Conservation (phyloP, 2,888 invertebrate species). For the Theodoxus fluviatilis region DNA sequence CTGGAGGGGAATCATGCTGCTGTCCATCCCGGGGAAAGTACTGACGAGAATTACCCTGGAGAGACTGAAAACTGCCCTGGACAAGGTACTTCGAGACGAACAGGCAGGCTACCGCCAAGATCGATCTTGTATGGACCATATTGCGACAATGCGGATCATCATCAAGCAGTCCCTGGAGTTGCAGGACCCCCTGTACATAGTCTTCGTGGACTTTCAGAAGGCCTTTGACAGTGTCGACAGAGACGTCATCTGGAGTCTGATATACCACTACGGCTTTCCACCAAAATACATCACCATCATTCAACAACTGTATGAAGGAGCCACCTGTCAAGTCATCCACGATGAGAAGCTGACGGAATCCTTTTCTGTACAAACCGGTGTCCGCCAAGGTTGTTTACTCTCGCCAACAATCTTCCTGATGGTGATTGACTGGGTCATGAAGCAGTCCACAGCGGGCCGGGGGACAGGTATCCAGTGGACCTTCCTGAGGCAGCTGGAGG, state of each 20-base stretch:
- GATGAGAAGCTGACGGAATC: slow-evolving; percentile 12
- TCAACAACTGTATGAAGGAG: slow-evolving; percentile 16
- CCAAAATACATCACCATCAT: slow-evolving; percentile 24
- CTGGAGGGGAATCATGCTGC: slow-evolving; percentile 21
- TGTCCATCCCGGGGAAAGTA: background rate
- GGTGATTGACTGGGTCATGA: slow-evolving; percentile 19
- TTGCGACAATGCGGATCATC: slow-evolving; percentile 24
- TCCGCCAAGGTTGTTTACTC: background rate
- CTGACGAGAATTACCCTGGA: slow-evolving; percentile 21
- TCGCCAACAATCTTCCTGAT: background rate
- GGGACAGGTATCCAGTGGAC: slow-evolving; percentile 24
- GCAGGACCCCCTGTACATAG: slow-evolving; percentile 19
- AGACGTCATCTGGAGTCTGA: slow-evolving; percentile 8
- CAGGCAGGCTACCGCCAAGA: slow-evolving; percentile 22
- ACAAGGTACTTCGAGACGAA: slow-evolving; percentile 22
- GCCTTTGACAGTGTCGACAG: slow-evolving; percentile 29
- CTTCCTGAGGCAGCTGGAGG: no score
- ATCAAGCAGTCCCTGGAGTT: slow-evolving; percentile 26
- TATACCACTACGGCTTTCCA: slow-evolving; percentile 18
- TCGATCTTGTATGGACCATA: slow-evolving; percentile 26
- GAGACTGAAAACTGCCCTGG: background rate
- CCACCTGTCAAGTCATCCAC: slow-evolving; percentile 25
- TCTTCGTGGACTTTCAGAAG: slow-evolving; percentile 23
- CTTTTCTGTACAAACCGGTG: background rate
- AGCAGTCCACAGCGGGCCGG: background rate